Percentiles rank a stretch among this genome's conserved stretches.
These are phyloP conservation scores for Cygnus buccinator DNA, from an alignment of 2,113 vertebrate species.

Conservation along the genomic window DNA sequence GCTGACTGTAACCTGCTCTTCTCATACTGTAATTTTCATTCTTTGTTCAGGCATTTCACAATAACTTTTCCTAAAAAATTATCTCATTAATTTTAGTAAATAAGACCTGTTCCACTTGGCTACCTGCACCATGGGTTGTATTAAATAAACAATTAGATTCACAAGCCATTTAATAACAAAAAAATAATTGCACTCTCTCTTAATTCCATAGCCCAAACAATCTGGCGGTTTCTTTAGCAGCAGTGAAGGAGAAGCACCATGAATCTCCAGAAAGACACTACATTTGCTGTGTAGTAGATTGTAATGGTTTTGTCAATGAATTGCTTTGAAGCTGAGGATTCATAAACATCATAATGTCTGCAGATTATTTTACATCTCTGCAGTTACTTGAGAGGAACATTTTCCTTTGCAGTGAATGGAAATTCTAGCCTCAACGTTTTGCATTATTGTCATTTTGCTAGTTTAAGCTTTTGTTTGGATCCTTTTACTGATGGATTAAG, in stretches of 20 bases:
- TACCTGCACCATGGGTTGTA: neutral
- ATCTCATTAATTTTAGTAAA: slow-evolving; percentile 34
- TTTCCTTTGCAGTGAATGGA: neutral
- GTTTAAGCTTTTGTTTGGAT: slow-evolving; percentile 14
- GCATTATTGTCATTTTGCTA: neutral
- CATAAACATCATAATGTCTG: neutral
- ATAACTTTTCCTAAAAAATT: slow-evolving; percentile 32
- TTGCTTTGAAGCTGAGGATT: neutral
- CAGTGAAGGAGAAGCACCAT: neutral
- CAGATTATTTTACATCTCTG: neutral
- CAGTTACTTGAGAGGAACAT: neutral
- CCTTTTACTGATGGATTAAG: slow-evolving; percentile 27
- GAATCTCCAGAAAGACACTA: neutral
- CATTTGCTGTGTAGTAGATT: neutral
- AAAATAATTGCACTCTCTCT: neutral
- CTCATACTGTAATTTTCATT: neutral
- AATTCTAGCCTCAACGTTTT: neutral
- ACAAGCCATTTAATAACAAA: neutral
- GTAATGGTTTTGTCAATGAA: neutral
- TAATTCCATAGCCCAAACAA: neutral
- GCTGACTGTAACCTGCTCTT: neutral
- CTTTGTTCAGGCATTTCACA: slow-evolving; percentile 7
- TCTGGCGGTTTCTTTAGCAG: neutral
- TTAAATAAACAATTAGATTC: slow-evolving; percentile 34
- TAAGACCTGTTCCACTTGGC: slow-evolving; percentile 44